Conservation (phyloP, 1,140 invertebrate genomes). For the Drosophila grimshawi region DNA sequence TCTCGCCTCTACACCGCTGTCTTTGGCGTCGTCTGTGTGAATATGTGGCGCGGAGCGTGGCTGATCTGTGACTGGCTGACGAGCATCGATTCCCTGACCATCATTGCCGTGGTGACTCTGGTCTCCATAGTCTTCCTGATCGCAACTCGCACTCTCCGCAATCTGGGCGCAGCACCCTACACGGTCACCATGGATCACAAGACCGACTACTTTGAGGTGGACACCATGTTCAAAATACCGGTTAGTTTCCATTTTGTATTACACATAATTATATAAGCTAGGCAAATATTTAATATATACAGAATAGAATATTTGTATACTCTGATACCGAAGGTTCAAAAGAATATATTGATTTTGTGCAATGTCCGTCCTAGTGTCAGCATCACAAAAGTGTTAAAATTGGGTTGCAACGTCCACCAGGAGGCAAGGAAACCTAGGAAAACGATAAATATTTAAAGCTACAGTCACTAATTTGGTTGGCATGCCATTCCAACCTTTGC, state of each 20-base stretch:
- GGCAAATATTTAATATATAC: no score
- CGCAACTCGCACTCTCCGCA: constrained; percentile 89
- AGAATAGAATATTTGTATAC: no score
- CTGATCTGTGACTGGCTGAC: constrained; percentile 89
- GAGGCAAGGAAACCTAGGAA: no score
- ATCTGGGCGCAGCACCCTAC: constrained; percentile 93
- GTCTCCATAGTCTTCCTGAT: constrained; percentile 88
- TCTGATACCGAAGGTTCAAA: no score
- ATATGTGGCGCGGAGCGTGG: constrained; percentile 94
- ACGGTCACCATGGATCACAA: constrained; percentile 90
- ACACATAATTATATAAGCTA: no score
- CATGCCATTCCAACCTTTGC: no score
- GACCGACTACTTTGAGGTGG: constrained; percentile 91
- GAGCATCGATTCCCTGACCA: constrained; percentile 86
- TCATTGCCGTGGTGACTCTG: constrained; percentile 87
- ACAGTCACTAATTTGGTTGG: no score
- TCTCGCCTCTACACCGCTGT: constrained; percentile 91
- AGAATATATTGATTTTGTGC: no score
- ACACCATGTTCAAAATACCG: constrained; percentile 91
- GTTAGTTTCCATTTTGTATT: constrained; percentile 85
- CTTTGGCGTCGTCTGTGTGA: constrained; percentile 92
- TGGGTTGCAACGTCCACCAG: no score
- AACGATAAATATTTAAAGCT: no score
- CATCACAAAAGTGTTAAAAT: no score
- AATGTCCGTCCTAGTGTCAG: no score